Evolutionary conservation across 2,797 vertebrate species (phyloP), one percentile per base, ranked within the genome.

Genomic region (Pachyuromys duprasi): DNA sequence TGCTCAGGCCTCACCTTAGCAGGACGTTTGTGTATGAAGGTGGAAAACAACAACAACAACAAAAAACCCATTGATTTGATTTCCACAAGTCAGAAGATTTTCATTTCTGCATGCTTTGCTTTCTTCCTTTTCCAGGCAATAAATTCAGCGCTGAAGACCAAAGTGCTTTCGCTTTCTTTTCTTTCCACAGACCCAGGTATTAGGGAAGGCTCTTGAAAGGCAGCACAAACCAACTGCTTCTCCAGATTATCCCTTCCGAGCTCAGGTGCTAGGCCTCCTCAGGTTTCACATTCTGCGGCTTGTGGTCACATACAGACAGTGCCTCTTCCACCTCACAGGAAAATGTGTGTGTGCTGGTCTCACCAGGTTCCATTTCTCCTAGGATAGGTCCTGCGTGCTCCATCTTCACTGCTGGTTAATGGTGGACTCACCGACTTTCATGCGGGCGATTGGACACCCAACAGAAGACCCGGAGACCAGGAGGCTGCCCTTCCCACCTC

Each of bases 151-250:
- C 20, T n/a, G n/a, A 81, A 81, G 45, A 13, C 76, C 67, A 12
- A 76, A 63, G n/a, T 49, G 33, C 76, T 94, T 15, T 55, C 39
- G 33, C 55, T n/a, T 81, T 83, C 42, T 76, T 39, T 20, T 49
- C 24, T 31, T 62, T 67, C 17, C 93, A 95, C 92, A 95, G 96
- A 96, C 31, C 65, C 67, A 81, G 62, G 62, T 63, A 79, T 81
- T 95, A 70, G 84, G 55, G 57, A 84, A 36, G n/a, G n/a, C 53
- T 63, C 78, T 93, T 69, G 90, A 83, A 91, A 96, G 90, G 82
- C 90, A 63, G 33, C 72, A 83, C 36, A 83, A 67, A 83, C 95
- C 92, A 97, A 96, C 79, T 91, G 93, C 60, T 91, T 84, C 65
- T 89, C 28, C 14, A 17, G 80, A 91, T 89, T 24, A 91, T 87